These are phyloP conservation scores for Hirtodrosophila trivittata DNA, from an alignment of 2,888 invertebrate species.

Conservation along the genomic window DNA sequence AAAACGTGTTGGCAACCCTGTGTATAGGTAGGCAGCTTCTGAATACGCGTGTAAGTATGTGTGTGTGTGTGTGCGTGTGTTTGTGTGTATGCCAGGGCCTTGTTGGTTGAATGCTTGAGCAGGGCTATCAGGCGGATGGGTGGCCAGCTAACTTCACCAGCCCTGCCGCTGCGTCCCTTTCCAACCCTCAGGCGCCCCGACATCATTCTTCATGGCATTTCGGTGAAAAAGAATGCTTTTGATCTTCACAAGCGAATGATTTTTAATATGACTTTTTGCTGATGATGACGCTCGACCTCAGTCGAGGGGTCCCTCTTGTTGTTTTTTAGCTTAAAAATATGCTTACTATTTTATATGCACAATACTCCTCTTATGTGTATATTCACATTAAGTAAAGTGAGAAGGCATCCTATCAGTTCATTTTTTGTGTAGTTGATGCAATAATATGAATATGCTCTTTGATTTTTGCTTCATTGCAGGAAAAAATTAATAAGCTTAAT, in stretches of 20 bases:
- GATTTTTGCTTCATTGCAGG: conserved; percentile 8
- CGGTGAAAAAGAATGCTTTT: conserved; percentile 82
- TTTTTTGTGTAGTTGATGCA: conserved; percentile 15
- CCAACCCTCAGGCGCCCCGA: conserved; percentile 28
- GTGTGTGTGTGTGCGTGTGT: conserved; percentile 24
- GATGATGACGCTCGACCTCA: conserved; percentile 39
- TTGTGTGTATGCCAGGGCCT: conserved; percentile 52
- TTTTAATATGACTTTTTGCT: conserved; percentile 81
- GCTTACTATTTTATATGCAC: conserved; percentile 24
- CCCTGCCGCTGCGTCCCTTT: conserved; percentile 25
- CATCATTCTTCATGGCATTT: conserved; percentile 76
- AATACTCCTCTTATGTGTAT: conserved; percentile 1
- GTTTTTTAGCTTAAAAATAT: conserved; percentile 33
- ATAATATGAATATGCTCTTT: conserved; percentile 11
- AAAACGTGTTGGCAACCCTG: conserved; percentile 55
- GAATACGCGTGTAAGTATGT: conserved; percentile 4
- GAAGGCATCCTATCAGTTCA: conserved; percentile 62
- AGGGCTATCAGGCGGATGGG: conserved; percentile 33
- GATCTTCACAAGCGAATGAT: conserved; percentile 83
- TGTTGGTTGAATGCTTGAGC: conserved; percentile 73
- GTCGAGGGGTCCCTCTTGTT: conserved; percentile 2
- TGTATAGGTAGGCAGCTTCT: conserved; percentile 63
- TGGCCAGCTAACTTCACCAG: conserved; percentile 55
- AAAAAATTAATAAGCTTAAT: conserved; percentile 65
- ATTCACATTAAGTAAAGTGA: conserved; percentile 43